Percentiles rank a stretch among this genome's conserved stretches.
Conservation (phyloP, 2,797 vertebrate genomes). For the Merluccius polli region DNA sequence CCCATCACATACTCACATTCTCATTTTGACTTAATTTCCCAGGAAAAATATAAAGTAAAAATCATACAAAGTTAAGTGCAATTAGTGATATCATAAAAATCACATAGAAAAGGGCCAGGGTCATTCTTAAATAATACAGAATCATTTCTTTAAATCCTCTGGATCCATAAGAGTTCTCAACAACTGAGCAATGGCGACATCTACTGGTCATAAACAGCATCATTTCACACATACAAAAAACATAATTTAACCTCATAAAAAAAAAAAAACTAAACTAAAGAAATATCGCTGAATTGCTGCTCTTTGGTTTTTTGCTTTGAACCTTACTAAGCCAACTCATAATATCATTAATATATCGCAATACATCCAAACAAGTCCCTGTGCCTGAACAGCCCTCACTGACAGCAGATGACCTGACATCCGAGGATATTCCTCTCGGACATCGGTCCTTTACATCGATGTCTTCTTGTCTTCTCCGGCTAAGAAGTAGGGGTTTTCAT, state of each 20-base stretch:
- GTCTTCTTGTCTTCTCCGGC: constrained; percentile 54
- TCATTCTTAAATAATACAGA: constrained; percentile 22
- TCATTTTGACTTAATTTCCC: constrained; percentile 39
- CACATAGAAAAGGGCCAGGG: constrained; percentile 8
- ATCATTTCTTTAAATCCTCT: constrained; percentile 24
- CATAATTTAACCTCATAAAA: constrained; percentile 13
- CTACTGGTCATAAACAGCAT: constrained; percentile 44
- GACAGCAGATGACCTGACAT: neutral
- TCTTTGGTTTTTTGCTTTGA: neutral
- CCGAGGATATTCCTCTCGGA: neutral
- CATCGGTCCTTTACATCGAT: constrained; percentile 13
- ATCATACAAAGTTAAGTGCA: constrained; percentile 53
- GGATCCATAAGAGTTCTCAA: neutral
- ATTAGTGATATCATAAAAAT: constrained; percentile 35
- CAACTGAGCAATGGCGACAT: constrained; percentile 45
- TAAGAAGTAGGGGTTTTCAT: constrained; percentile 77
- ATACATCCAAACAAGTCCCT: neutral
- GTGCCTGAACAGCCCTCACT: neutral
- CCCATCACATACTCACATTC: constrained; percentile 17
- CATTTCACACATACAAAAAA: constrained; percentile 1
- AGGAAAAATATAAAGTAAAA: constrained; percentile 44
- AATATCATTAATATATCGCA: neutral
- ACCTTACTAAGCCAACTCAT: neutral
- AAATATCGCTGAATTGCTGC: neutral
- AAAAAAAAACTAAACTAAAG: neutral